Conservation (phyloP, 2,888 invertebrate genomes). For the Protonemura montana region DNA sequence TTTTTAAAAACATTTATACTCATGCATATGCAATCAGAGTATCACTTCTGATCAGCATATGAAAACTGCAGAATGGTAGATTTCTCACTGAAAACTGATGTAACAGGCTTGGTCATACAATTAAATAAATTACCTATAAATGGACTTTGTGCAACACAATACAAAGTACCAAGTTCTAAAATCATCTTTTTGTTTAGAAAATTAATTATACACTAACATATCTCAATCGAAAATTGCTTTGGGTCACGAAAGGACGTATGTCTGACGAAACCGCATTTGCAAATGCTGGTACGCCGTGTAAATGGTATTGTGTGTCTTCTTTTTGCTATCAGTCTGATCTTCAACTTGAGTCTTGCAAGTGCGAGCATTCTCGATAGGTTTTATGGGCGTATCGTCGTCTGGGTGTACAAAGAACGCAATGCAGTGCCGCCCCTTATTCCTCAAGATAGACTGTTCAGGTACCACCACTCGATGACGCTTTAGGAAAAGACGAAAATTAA, state of each 20-base stretch:
- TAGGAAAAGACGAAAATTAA: background rate
- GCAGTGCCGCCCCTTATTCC: conserved; percentile 74
- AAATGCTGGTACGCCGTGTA: conserved; percentile 75
- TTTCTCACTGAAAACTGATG: too few species aligned
- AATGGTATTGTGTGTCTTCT: conserved; percentile 60
- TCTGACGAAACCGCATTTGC: conserved; percentile 74
- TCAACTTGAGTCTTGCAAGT: conserved; percentile 51
- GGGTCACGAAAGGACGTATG: conserved; percentile 62
- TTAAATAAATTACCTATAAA: background rate
- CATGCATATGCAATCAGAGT: too few species aligned
- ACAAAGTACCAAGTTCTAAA: background rate
- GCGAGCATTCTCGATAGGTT: conserved; percentile 57
- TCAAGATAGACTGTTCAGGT: conserved; percentile 69
- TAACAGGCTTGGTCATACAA: background rate
- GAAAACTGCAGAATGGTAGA: too few species aligned
- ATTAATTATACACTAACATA: background rate
- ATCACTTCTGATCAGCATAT: too few species aligned
- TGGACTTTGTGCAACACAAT: background rate
- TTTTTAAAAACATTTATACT: too few species aligned
- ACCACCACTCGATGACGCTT: conserved; percentile 77
- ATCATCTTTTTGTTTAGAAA: background rate
- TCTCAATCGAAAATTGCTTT: background rate
- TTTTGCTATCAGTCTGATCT: conserved; percentile 58
- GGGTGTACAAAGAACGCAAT: conserved; percentile 82
- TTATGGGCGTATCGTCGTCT: conserved; percentile 65